Evolutionary conservation across 2,888 invertebrate species (phyloP).

Genomic region (Sphaerophoria rueppellii): DNA sequence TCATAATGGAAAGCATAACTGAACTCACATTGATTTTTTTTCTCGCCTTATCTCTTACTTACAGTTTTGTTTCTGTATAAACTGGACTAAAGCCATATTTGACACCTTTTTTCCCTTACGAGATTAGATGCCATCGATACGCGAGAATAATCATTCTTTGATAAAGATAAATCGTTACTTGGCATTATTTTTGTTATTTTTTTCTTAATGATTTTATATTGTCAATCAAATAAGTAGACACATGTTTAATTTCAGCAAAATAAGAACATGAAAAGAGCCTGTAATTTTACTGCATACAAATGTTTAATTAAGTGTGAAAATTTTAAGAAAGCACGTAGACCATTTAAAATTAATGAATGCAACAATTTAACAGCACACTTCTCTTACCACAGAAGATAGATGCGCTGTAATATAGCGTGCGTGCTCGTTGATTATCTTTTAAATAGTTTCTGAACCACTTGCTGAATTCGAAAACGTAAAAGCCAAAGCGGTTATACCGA

Average conservation of each 20-base stretch:
- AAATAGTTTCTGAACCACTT: slow-evolving; percentile 43
- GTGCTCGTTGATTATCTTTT: slow-evolving; percentile 29
- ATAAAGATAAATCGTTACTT: slow-evolving; percentile 28
- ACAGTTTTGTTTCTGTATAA: neutral
- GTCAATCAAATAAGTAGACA: neutral
- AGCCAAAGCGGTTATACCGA: slow-evolving; percentile 30
- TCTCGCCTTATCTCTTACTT: no score
- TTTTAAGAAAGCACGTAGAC: slow-evolving; percentile 2
- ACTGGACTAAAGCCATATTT: slow-evolving; percentile 47
- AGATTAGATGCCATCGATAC: slow-evolving; percentile 31
- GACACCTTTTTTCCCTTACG: slow-evolving; percentile 43
- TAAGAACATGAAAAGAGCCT: neutral
- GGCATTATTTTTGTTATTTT: neutral
- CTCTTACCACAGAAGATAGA: slow-evolving; percentile 1
- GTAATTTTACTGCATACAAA: slow-evolving; percentile 1
- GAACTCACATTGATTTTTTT: no score
- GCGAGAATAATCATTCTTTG: slow-evolving; percentile 25
- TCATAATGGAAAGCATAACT: no score
- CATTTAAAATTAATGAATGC: slow-evolving; percentile 51
- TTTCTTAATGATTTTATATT: neutral
- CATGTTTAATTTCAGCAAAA: neutral
- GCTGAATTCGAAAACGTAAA: slow-evolving; percentile 26
- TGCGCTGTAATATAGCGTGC: slow-evolving; percentile 5
- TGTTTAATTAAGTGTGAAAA: slow-evolving; percentile 34
- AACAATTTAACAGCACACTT: slow-evolving; percentile 53